These are phyloP conservation scores for Telenomus remus DNA, from an alignment of 1,140 invertebrate genomes.

Conservation along the genomic window DNA sequence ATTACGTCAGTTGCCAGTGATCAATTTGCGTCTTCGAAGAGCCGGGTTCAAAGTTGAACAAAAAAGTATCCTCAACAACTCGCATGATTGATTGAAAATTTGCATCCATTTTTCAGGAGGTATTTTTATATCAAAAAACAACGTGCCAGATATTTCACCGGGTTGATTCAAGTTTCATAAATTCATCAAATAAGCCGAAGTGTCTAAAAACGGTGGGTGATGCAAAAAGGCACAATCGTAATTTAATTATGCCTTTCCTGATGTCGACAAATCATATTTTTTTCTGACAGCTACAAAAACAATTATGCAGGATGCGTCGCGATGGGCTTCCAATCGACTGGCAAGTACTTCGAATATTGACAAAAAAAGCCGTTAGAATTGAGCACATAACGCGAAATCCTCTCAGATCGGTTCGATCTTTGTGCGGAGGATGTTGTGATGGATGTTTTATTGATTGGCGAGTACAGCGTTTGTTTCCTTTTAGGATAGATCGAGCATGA, in stretches of 20 bases:
- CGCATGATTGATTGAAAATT: too few relatives aligned
- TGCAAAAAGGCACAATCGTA: conserved; percentile 15
- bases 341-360: conserved; percentile 33
- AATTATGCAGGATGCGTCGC: conserved; percentile 29
- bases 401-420: conserved; percentile 39
- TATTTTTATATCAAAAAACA: conserved; percentile 19
- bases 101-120: too few relatives aligned
- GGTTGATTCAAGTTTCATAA: neutral
- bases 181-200: conserved; percentile 21
- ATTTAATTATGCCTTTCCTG: conserved; percentile 43
- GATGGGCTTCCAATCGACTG: conserved; percentile 36
- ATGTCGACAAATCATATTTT: conserved; percentile 42
- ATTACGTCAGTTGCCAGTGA: too few relatives aligned
- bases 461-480: conserved; percentile 42
- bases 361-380: conserved; percentile 51
- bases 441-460: conserved; percentile 67
- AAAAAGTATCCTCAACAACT: too few relatives aligned
- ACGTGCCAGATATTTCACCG: too few relatives aligned
- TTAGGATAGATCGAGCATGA: conserved; percentile 48
- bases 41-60: too few relatives aligned
- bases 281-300: conserved; percentile 18
- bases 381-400: conserved; percentile 52
- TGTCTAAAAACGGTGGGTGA: conserved; percentile 9
- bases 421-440: conserved; percentile 34
- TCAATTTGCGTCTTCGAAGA: too few relatives aligned